These are phyloP conservation scores for Metridium senile DNA, from an alignment of 92 coral and sea anemone species.

Conservation along the genomic window DNA sequence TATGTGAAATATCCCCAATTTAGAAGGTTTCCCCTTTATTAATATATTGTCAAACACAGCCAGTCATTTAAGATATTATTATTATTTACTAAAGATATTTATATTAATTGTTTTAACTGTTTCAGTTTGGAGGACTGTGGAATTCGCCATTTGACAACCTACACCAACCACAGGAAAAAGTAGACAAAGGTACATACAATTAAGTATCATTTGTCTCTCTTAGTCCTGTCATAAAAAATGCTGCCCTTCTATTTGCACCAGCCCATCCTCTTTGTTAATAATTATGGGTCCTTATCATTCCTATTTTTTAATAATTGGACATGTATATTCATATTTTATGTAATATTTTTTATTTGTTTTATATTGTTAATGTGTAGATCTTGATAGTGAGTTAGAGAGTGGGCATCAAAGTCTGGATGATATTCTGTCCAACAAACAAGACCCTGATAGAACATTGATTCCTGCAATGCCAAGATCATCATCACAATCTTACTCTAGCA, in stretches of 20 bases:
- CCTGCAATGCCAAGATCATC: constrained; percentile 52
- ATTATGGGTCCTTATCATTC: too few relatives aligned
- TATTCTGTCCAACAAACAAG: constrained; percentile 56
- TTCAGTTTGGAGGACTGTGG: constrained; percentile 57
- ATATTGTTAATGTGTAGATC: constrained; percentile 45
- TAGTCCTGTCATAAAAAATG: too few relatives aligned
- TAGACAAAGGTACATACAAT: constrained; percentile 49
- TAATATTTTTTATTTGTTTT: too few relatives aligned
- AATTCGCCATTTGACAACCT: constrained; percentile 48
- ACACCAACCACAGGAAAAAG: constrained; percentile 34
- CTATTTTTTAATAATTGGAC: too few relatives aligned
- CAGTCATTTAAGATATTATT: too few relatives aligned
- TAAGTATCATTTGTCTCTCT: too few relatives aligned
- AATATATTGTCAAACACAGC: too few relatives aligned
- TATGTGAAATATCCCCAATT: background rate
- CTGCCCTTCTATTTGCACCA: too few relatives aligned
- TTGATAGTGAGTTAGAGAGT: constrained; percentile 76
- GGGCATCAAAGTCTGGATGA: constrained; percentile 86
- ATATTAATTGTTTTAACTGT: background rate
- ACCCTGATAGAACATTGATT: constrained; percentile 7
- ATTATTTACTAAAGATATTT: background rate
- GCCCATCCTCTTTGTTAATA: too few relatives aligned
- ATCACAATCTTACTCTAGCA: constrained; percentile 71
- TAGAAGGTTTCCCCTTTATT: too few relatives aligned
- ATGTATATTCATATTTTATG: too few relatives aligned